phyloP scores from a whole-genome alignment of 2,888 invertebrate species.

The Amphipoea oculea region DNA sequence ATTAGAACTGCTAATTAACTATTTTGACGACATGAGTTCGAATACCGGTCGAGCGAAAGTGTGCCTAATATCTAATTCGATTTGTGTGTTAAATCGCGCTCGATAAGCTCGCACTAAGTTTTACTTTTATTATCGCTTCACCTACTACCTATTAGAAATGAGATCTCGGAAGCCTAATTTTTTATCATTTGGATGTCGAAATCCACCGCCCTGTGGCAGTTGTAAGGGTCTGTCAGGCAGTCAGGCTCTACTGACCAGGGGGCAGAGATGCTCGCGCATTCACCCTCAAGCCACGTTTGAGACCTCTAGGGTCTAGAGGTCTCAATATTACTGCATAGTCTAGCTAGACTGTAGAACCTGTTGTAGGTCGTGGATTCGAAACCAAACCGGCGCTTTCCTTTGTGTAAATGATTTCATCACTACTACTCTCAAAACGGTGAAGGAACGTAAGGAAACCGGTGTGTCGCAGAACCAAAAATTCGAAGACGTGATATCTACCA shows the following conservation, averaged over 20 bases:
- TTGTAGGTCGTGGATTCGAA: no score
- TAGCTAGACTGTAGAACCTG: background rate
- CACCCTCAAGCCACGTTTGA: background rate
- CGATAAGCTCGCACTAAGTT: background rate
- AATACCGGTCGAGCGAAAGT: slow-evolving; percentile 49
- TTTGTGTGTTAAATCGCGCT: slow-evolving; percentile 10
- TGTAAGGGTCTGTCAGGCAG: background rate
- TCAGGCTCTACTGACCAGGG: background rate
- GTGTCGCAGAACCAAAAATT: background rate
- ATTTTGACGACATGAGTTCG: slow-evolving; percentile 19
- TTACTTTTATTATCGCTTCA: background rate
- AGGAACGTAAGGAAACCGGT: background rate
- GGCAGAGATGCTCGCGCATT: no score
- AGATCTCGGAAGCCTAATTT: no score
- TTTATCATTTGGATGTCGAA: background rate
- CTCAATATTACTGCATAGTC: background rate
- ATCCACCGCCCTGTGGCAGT: no score
- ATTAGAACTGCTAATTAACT: background rate
- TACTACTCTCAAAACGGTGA: background rate
- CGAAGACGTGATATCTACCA: background rate
- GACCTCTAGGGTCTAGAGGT: background rate
- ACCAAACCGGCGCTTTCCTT: no score
- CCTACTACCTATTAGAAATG: background rate
- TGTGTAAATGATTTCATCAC: no score
- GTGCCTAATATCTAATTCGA: slow-evolving; percentile 30